phyloP scores from a whole-genome alignment of 2,888 invertebrate species.

The Aradus depressus region DNA sequence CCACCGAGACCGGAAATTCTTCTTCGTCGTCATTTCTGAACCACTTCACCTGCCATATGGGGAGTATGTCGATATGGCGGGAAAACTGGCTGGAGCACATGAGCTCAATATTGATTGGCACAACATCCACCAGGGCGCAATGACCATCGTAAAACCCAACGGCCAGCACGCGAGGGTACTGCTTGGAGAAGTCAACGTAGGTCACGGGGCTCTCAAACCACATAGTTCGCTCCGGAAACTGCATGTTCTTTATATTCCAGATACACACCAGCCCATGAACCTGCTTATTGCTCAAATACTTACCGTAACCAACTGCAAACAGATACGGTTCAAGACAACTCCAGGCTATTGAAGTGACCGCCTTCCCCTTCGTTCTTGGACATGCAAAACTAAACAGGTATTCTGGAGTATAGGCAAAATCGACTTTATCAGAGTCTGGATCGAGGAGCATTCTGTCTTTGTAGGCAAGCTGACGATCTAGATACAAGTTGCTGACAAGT shows the following conservation, averaged over 20 bases:
- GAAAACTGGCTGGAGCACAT: slow-evolving; percentile 41
- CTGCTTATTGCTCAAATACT: slow-evolving; percentile 47
- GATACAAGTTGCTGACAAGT: slow-evolving; percentile 47
- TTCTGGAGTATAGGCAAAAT: slow-evolving; percentile 53
- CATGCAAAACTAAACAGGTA: slow-evolving; percentile 56
- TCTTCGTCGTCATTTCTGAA: slow-evolving; percentile 33
- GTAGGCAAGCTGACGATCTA: slow-evolving; percentile 50
- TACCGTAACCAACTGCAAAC: slow-evolving; percentile 64
- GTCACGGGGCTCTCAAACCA: slow-evolving; percentile 53
- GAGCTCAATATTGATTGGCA: slow-evolving; percentile 42
- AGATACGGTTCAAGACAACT: slow-evolving; percentile 58
- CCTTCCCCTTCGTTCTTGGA: slow-evolving; percentile 41
- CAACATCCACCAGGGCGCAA: slow-evolving; percentile 59
- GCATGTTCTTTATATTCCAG: slow-evolving; percentile 67
- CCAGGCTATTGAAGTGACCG: slow-evolving; percentile 53
- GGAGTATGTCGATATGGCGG: slow-evolving; percentile 37
- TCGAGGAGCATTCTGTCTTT: slow-evolving; percentile 52
- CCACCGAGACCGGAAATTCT: slow-evolving; percentile 23
- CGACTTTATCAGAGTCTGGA: slow-evolving; percentile 49
- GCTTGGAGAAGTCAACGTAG: slow-evolving; percentile 55
- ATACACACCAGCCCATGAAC: slow-evolving; percentile 54
- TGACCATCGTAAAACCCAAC: slow-evolving; percentile 64
- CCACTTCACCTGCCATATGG: slow-evolving; percentile 58
- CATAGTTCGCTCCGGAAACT: slow-evolving; percentile 59
- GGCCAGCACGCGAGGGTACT: slow-evolving; percentile 58